Evolutionary conservation across 2,888 invertebrate genomes (phyloP).

Genomic region (Nymphalis c-album): DNA sequence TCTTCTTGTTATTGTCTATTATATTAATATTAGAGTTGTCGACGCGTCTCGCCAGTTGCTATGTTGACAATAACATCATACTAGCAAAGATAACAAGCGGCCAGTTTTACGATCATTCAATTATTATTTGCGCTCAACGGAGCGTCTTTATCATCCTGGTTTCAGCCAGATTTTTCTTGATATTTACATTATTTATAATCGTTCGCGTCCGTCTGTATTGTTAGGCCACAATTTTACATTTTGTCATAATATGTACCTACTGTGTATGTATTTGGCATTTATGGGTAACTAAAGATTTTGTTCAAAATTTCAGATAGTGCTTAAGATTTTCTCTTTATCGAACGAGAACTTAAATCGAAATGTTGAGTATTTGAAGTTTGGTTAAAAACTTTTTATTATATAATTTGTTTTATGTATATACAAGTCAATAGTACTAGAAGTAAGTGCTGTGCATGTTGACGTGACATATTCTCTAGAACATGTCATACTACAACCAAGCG

Average conservation of each 20-base stretch:
- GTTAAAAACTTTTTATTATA: background rate
- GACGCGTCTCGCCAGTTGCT: constrained; percentile 19
- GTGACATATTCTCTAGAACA: constrained; percentile 20
- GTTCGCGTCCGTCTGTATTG: background rate
- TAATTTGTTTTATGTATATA: background rate
- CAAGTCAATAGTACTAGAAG: background rate
- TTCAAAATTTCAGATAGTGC: background rate
- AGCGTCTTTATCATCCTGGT: constrained; percentile 39
- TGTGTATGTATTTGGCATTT: too few species aligned
- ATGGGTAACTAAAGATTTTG: background rate
- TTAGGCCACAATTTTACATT: background rate
- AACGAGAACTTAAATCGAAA: too few species aligned
- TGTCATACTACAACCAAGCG: constrained; percentile 9
- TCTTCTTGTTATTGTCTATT: background rate
- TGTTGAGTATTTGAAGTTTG: too few species aligned
- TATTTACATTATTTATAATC: background rate
- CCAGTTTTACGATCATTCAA: constrained; percentile 62
- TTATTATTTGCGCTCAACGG: constrained; percentile 47
- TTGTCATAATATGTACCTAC: too few species aligned
- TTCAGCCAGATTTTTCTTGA: constrained; percentile 47
- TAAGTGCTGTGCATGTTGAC: background rate
- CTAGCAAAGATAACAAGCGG: constrained; percentile 56
- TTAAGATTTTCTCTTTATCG: too few species aligned
- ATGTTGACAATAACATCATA: constrained; percentile 46
- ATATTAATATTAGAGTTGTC: constrained; percentile 7